Evolutionary conservation across 2,113 vertebrate genomes (phyloP).

Genomic region (Erythrocercus mccallii): DNA sequence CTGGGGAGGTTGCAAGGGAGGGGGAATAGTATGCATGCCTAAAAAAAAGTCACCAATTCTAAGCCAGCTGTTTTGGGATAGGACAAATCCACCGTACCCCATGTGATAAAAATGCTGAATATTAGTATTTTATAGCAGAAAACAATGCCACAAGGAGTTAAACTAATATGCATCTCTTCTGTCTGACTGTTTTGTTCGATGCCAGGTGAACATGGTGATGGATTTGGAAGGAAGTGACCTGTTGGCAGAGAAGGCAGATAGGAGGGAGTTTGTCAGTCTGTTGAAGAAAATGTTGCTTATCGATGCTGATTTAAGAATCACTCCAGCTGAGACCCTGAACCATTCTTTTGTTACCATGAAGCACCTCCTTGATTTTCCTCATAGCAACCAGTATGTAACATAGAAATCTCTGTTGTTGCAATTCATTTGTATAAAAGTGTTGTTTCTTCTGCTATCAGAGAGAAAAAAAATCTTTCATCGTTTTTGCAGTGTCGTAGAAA

Average conservation of each 20-base stretch:
- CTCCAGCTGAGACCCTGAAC: conserved; percentile 87
- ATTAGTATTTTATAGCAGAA: neutral
- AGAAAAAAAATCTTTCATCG: neutral
- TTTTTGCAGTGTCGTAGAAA: neutral
- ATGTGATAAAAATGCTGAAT: neutral
- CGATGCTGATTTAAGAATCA: conserved; percentile 92
- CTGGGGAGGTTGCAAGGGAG: neutral
- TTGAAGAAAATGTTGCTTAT: conserved; percentile 99
- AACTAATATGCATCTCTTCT: neutral
- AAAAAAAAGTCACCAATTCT: neutral
- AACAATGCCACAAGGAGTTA: neutral
- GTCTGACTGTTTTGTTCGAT: neutral
- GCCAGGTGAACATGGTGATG: conserved; percentile 98
- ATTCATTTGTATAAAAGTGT: neutral
- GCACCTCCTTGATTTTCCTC: conserved; percentile 96
- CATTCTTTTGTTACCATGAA: conserved; percentile 98
- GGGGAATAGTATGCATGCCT: neutral
- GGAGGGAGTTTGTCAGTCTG: conserved; percentile 93
- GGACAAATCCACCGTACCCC: fast-evolving
- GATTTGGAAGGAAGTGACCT: conserved; percentile 97
- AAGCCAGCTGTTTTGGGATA: neutral
- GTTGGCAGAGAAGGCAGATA: conserved; percentile 94
- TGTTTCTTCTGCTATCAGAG: neutral
- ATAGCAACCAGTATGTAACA: conserved; percentile 93
- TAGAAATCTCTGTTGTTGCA: neutral